phyloP scores from a whole-genome alignment of 2,888 invertebrate species.

The Cryptophagus acutangulus region DNA sequence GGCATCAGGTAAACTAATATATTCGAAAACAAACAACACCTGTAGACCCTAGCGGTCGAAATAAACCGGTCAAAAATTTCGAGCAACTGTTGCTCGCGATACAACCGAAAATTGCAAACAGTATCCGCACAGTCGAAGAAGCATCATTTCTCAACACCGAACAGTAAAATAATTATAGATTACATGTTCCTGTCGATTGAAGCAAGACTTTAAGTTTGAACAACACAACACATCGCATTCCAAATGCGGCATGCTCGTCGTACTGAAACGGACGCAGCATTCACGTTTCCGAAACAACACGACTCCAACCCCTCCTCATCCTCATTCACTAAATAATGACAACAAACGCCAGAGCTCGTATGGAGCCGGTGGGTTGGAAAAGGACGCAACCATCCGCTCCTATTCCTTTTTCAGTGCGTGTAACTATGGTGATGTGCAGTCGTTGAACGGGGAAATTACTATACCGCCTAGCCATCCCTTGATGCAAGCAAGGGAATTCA shows the following conservation, averaged over 20 bases:
- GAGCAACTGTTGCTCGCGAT: neutral
- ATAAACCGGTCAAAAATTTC: neutral
- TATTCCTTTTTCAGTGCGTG: slow-evolving; percentile 17
- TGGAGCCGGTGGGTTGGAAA: no score
- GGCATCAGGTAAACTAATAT: neutral
- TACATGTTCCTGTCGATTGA: no score
- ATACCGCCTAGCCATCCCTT: neutral
- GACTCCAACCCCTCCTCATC: slow-evolving; percentile 20
- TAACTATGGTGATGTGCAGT: slow-evolving; percentile 40
- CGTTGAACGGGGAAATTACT: slow-evolving; percentile 11
- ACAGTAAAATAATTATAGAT: no score
- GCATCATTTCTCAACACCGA: no score
- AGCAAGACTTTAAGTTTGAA: neutral
- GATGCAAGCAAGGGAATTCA: slow-evolving; percentile 13
- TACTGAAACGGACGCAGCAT: slow-evolving; percentile 28
- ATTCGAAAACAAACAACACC: neutral
- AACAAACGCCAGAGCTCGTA: no score
- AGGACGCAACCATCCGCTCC: neutral
- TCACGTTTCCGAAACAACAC: slow-evolving; percentile 26
- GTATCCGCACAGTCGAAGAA: no score
- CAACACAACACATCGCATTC: slow-evolving; percentile 10
- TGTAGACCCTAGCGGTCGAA: neutral
- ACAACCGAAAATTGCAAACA: neutral
- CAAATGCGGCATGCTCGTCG: slow-evolving; percentile 21
- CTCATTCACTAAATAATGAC: neutral